These are phyloP conservation scores for Unio pictorum DNA, from an alignment of 2,888 invertebrate species.

Conservation along the genomic window DNA sequence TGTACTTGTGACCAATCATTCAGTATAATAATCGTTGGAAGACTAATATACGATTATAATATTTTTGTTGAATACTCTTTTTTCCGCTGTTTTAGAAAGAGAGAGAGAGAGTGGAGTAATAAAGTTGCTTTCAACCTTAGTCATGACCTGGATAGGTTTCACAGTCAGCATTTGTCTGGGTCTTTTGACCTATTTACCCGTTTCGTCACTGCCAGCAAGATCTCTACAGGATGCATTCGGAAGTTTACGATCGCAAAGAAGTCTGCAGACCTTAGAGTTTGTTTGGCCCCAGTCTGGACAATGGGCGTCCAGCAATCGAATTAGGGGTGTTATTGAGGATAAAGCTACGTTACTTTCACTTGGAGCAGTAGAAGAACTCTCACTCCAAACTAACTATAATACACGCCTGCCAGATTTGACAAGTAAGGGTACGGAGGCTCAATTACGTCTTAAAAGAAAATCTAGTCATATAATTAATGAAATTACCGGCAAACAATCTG, in stretches of 20 bases:
- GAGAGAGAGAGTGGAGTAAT: slow-evolving; percentile 12
- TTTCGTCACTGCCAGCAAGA: slow-evolving; percentile 46
- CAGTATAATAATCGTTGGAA: no score
- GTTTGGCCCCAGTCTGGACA: neutral
- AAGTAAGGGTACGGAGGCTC: slow-evolving; percentile 21
- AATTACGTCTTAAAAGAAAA: slow-evolving; percentile 20
- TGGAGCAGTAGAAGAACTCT: slow-evolving; percentile 24
- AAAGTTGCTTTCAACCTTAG: slow-evolving; percentile 28
- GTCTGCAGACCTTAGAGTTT: neutral
- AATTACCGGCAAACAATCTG: slow-evolving; percentile 18
- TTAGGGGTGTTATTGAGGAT: neutral
- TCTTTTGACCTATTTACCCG: slow-evolving; percentile 55
- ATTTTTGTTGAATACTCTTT: no score
- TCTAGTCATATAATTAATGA: slow-evolving; percentile 20
- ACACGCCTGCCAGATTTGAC: slow-evolving; percentile 11
- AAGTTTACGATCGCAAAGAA: slow-evolving; percentile 15
- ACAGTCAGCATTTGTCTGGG: slow-evolving; percentile 56
- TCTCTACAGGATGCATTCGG: slow-evolving; percentile 18
- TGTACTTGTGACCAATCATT: no score
- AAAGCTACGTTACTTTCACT: slow-evolving; percentile 2
- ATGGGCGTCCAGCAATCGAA: neutral
- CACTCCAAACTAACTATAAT: slow-evolving; percentile 17
- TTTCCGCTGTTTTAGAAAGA: no score
- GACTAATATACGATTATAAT: no score
- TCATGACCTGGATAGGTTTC: slow-evolving; percentile 59